Conservation (phyloP, 2,888 invertebrate species). For the Tetragnatha montana region DNA sequence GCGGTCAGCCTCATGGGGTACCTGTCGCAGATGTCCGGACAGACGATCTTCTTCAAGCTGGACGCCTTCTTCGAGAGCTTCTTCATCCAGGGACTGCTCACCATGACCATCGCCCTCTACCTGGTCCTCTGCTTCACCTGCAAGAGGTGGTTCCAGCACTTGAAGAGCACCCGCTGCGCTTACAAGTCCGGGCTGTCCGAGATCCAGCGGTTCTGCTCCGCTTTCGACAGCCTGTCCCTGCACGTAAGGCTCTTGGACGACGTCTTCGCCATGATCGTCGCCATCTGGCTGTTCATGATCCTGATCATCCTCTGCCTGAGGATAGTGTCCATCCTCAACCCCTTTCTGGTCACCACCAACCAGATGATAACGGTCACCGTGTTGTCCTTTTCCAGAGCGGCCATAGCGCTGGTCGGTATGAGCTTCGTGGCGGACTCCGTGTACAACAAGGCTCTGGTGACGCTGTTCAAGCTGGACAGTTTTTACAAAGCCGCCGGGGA, state of each 20-base stretch:
- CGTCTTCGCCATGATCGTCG: conserved; percentile 11
- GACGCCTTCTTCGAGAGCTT: conserved; percentile 17
- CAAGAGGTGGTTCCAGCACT: conserved; percentile 35
- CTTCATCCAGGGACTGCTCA: conserved; percentile 30
- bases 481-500: neutral
- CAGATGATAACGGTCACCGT: conserved; percentile 9
- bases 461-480: conserved; percentile 6
- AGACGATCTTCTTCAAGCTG: neutral
- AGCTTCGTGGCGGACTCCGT: conserved; percentile 34
- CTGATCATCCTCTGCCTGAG: conserved; percentile 28
- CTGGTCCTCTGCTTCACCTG: conserved; percentile 10
- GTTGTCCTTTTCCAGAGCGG: conserved; percentile 19
- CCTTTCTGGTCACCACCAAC: conserved; percentile 1
- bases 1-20: neutral
- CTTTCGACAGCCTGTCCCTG: conserved; percentile 17
- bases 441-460: conserved; percentile 7
- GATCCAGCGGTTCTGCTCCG: conserved; percentile 9
- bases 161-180: neutral
- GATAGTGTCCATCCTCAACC: conserved; percentile 33
- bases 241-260: conserved; percentile 16
- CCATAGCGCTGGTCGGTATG: neutral
- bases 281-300: conserved; percentile 28
- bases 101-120: conserved; percentile 22
- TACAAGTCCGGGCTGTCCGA: neutral
- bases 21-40: neutral